Base-by-base conservation (phyloP, 2,113 vertebrate genomes). In the Barnardius zonarius region DNA sequence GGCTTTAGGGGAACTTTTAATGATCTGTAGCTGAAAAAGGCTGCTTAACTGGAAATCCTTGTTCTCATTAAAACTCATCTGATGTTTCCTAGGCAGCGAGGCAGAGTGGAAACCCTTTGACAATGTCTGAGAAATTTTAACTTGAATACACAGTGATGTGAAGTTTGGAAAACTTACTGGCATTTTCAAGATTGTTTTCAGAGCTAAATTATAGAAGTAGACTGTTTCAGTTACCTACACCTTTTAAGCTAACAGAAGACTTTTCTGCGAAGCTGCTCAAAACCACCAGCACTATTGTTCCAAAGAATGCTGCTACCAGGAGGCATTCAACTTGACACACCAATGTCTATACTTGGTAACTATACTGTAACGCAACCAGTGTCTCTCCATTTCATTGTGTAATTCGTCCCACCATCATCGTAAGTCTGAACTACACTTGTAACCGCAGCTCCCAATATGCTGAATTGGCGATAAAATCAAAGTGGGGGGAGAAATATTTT, bases 401-500 rank as follows among this genome's bases (percentile, higher is more conserved):
- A 87, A 89, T 91, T 88, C 70, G 79, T 95, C 59, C 83, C 77
- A 69, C 66, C 80, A 68, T 80, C 90, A 41, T 35, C 4, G 0
- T 54, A 33, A 80, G 61, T 28, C 61, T 78, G 91, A 92, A 13
- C 81, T 88, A 73, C 30, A 5, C 52, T 46, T 17, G 73, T 90
- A 83, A 92, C 84, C 90, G 88, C 55, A 5, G 72, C 55, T 92
- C 72, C 81, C 85, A 96, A 92, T 96, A 90, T 95, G 94, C 95
- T 96, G 97, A 96, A 96, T 90, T 95, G 95, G 83, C 43, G 28
- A 94, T 95, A 97, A 97, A 95, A 94, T 93, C 94, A 80, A 93
- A 86, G 93, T 72, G 67, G 94, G 93, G 94, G 91, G 96, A 88
- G 96, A 97, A 96, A 96, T 97, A 97, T 97, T 95, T 97, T 96